Conservation (phyloP, 2,797 vertebrate species). For the Leuciscus waleckii region DNA sequence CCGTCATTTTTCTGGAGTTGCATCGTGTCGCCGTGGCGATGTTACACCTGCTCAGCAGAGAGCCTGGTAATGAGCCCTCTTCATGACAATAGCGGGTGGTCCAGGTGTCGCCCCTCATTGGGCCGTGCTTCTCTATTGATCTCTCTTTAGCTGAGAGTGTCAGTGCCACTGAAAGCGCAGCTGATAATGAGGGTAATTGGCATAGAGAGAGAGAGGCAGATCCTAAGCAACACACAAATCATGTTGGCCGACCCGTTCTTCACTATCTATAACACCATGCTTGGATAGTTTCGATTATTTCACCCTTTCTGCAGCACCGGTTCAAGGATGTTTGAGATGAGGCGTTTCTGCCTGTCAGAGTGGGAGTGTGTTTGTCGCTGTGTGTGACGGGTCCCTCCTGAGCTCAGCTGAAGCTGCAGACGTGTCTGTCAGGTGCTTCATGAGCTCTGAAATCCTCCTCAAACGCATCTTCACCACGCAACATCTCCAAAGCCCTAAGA, state of each 20-base stretch:
- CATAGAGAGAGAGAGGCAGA: constrained; percentile 34
- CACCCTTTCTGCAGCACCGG: background rate
- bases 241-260: constrained; percentile 16
- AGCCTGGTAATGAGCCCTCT: constrained; percentile 58
- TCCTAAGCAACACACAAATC: constrained; percentile 38
- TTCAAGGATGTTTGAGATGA: constrained; percentile 34
- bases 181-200: constrained; percentile 66
- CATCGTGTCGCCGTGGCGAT: constrained; percentile 45
- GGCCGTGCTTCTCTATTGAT: constrained; percentile 62
- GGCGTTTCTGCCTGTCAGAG: constrained; percentile 38
- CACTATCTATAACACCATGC: constrained; percentile 10
- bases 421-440: constrained; percentile 68
- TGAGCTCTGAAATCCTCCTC: constrained; percentile 59
- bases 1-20: constrained; percentile 47
- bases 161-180: constrained; percentile 57
- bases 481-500: constrained; percentile 62
- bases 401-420: constrained; percentile 56
- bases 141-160: constrained; percentile 59
- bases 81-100: constrained; percentile 52
- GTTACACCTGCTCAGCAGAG: constrained; percentile 51
- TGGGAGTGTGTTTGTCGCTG: constrained; percentile 32
- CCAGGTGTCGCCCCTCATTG: constrained; percentile 58
- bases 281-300: constrained; percentile 44
- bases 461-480: constrained; percentile 59
- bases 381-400: constrained; percentile 37